Conservation (phyloP, 1,140 invertebrate genomes). For the Calephelis virginiensis region DNA sequence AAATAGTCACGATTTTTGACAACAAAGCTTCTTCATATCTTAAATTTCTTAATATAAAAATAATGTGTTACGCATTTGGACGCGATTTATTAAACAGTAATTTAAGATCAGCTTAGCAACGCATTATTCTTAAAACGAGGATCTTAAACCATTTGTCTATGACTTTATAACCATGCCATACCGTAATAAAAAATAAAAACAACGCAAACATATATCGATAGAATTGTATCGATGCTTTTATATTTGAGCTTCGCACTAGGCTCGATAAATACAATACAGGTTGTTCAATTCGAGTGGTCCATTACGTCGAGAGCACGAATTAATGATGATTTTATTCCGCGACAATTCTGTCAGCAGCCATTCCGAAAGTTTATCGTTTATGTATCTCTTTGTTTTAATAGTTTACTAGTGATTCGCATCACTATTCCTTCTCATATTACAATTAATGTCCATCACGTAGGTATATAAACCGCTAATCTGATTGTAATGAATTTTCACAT, state of each 20-base stretch:
- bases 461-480: too few species aligned
- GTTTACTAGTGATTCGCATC: background rate
- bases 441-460: background rate
- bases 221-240: slow-evolving; percentile 25
- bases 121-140: too few species aligned
- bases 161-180: too few species aligned
- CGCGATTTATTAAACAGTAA: too few species aligned
- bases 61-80: too few species aligned
- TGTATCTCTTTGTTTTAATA: slow-evolving; percentile 1
- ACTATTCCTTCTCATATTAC: background rate
- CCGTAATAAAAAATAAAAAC: too few species aligned
- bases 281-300: slow-evolving; percentile 63
- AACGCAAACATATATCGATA: background rate
- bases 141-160: too few species aligned
- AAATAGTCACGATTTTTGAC: too few species aligned
- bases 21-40: too few species aligned
- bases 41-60: too few species aligned
- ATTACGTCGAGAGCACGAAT: slow-evolving; percentile 66
- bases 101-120: too few species aligned
- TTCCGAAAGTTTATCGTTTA: slow-evolving; percentile 35
- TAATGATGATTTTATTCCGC: slow-evolving; percentile 69
- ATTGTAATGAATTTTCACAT: too few species aligned
- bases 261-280: slow-evolving; percentile 58
- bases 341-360: slow-evolving; percentile 36
- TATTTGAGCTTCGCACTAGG: slow-evolving; percentile 28